Evolutionary conservation across 2,888 invertebrate genomes (phyloP).

Genomic region (Luperina nickerlii): DNA sequence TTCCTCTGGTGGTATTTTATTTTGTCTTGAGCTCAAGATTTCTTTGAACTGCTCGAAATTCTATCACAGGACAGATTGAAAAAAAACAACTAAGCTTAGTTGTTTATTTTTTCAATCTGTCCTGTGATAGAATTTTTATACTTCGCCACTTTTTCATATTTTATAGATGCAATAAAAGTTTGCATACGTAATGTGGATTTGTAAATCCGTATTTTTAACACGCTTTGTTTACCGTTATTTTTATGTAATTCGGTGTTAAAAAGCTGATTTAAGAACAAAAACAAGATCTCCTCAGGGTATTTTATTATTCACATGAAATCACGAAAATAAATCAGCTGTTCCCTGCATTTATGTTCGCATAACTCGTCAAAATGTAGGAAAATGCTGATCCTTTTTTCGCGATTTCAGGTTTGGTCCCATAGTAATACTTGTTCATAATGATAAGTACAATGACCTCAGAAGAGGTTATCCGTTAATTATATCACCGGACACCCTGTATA

Average conservation of each 20-base stretch:
- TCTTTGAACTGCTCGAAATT: slow-evolving; percentile 16
- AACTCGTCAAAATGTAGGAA: too few relatives aligned
- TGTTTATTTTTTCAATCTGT: slow-evolving; percentile 14
- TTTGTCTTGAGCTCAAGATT: slow-evolving; percentile 24
- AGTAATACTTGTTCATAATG: too few relatives aligned
- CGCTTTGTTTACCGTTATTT: neutral
- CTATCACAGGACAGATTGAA: too few relatives aligned
- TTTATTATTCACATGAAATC: too few relatives aligned
- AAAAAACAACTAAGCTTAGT: too few relatives aligned
- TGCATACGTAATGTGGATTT: neutral
- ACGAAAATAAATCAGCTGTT: too few relatives aligned
- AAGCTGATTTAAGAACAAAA: neutral
- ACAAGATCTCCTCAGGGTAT: neutral
- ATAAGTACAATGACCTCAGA: too few relatives aligned
- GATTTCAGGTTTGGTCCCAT: too few relatives aligned
- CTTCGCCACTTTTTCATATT: neutral
- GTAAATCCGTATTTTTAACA: neutral
- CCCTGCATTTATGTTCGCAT: too few relatives aligned
- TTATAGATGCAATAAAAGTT: neutral
- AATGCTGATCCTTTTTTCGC: too few relatives aligned
- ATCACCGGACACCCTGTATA: too few relatives aligned
- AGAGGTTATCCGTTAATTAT: too few relatives aligned
- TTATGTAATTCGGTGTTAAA: neutral
- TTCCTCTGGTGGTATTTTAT: slow-evolving; percentile 30
- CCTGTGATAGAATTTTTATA: neutral